A percentile compares a stretch with the other conserved stretches of the same genome.
Evolutionary conservation across 2,888 invertebrate genomes (phyloP).

Genomic region (Cheilosia impressa): DNA sequence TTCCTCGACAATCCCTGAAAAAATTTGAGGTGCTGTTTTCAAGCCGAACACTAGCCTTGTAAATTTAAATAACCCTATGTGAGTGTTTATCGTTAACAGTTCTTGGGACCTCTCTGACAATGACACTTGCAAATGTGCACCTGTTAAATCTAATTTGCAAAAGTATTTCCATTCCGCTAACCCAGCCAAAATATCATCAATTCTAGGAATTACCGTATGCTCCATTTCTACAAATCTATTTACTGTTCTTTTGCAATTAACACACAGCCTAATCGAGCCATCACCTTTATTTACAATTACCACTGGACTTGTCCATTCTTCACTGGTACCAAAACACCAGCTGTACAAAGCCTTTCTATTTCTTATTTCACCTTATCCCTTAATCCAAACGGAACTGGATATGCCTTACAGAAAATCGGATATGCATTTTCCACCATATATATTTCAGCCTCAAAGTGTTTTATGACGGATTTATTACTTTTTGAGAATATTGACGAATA

Average conservation of each 20-base stretch:
- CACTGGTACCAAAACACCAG: conserved; percentile 44
- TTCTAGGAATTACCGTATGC: conserved; percentile 44
- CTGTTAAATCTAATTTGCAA: conserved; percentile 50
- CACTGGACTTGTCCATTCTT: conserved; percentile 57
- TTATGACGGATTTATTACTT: conserved; percentile 34
- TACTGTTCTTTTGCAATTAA: conserved; percentile 55
- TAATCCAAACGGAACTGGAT: conserved; percentile 28
- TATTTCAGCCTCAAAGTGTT: conserved; percentile 48
- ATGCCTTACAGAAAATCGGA: conserved; percentile 32
- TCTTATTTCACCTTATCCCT: conserved; percentile 46
- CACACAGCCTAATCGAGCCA: conserved; percentile 50
- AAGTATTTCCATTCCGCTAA: conserved; percentile 48
- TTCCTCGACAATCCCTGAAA: conserved; percentile 22
- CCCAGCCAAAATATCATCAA: conserved; percentile 55
- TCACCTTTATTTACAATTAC: conserved; percentile 56
- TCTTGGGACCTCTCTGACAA: conserved; percentile 70
- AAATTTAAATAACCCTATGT: conserved; percentile 37
- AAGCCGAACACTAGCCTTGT: conserved; percentile 37
- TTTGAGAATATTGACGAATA: conserved; percentile 8
- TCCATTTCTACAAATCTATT: conserved; percentile 38
- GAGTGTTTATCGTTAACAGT: conserved; percentile 60
- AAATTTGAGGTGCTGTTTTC: conserved; percentile 30
- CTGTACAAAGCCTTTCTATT: conserved; percentile 36
- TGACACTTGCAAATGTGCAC: conserved; percentile 56
- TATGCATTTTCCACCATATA: conserved; percentile 20